These are phyloP conservation scores for Rhipidura dahli DNA, from an alignment of 2,113 vertebrate species.

Conservation along the genomic window DNA sequence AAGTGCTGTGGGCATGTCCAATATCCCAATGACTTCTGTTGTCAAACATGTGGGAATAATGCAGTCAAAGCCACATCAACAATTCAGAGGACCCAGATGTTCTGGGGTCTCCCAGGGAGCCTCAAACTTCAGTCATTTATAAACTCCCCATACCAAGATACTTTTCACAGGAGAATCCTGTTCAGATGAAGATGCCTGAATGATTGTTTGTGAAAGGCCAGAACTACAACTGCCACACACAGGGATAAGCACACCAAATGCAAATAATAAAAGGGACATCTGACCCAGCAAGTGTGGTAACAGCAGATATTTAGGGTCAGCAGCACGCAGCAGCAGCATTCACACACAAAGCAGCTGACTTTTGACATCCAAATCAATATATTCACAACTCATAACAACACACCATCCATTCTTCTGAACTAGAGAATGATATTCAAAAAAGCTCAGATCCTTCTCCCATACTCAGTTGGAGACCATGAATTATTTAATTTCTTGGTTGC, in stretches of 20 bases:
- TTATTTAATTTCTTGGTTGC: constrained; percentile 69
- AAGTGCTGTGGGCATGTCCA: not conserved
- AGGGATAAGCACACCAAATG: not conserved
- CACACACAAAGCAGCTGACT: not conserved
- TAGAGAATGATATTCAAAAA: constrained; percentile 54
- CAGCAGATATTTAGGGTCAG: not conserved
- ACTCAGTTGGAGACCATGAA: constrained; percentile 50
- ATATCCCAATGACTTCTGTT: not conserved
- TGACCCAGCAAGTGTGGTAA: not conserved
- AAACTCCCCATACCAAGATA: not conserved
- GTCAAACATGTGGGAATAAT: not conserved
- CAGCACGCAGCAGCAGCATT: constrained; percentile 10
- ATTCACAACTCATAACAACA: constrained; percentile 28
- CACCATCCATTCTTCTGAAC: constrained; percentile 11
- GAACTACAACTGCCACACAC: not conserved
- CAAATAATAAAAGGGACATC: not conserved
- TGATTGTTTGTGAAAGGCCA: not conserved
- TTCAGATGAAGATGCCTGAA: not conserved
- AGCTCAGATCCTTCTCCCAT: not conserved
- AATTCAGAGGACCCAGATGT: not conserved
- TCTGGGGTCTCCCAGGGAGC: not conserved
- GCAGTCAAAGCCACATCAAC: not conserved
- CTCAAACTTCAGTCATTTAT: not conserved
- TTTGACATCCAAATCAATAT: constrained; percentile 16
- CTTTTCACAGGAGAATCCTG: not conserved